phyloP scores from a whole-genome alignment of 2,888 invertebrate genomes.

The Patella ulyssiponensis region DNA sequence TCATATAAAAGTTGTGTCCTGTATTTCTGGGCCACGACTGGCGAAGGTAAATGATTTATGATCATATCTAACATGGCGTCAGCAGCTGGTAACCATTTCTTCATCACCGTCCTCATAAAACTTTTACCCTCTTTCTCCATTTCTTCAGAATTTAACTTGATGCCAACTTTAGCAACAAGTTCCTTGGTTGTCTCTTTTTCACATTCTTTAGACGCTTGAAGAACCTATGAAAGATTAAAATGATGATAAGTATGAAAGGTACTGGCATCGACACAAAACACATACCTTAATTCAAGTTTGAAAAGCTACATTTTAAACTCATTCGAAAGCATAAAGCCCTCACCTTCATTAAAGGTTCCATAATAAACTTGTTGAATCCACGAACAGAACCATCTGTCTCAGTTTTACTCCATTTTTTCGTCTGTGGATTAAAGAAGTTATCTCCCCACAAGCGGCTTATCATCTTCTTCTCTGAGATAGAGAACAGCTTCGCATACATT shows the following conservation, averaged over 20 bases:
- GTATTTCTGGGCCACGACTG: conserved; percentile 97
- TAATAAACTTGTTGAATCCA: conserved; percentile 98
- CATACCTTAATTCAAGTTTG: too few species aligned
- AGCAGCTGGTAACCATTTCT: conserved; percentile 99
- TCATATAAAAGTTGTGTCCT: conserved; percentile 99
- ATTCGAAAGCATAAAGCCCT: not conserved
- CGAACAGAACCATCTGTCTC: conserved; percentile 74
- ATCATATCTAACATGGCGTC: conserved; percentile 99
- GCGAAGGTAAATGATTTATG: conserved; percentile 98
- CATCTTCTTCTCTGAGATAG: conserved; percentile 88
- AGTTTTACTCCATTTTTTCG: conserved; percentile 92
- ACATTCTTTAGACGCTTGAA: conserved; percentile 53
- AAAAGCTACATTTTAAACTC: not conserved
- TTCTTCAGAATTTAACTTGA: conserved; percentile 93
- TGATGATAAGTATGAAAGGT: too few species aligned
- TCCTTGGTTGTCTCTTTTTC: conserved; percentile 84
- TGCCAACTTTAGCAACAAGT: conserved; percentile 90
- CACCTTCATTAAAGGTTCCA: conserved; percentile 99
- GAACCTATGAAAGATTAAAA: conserved; percentile 42
- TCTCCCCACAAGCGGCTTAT: conserved; percentile 97
- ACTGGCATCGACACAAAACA: too few species aligned
- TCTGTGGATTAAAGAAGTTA: conserved; percentile 96
- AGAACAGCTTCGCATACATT: conserved; percentile 99
- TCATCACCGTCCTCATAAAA: conserved; percentile 95
- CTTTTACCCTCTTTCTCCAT: conserved; percentile 97